These are phyloP conservation scores for Formicarius rufipectus DNA, from an alignment of 2,113 vertebrate species.

Conservation along the genomic window DNA sequence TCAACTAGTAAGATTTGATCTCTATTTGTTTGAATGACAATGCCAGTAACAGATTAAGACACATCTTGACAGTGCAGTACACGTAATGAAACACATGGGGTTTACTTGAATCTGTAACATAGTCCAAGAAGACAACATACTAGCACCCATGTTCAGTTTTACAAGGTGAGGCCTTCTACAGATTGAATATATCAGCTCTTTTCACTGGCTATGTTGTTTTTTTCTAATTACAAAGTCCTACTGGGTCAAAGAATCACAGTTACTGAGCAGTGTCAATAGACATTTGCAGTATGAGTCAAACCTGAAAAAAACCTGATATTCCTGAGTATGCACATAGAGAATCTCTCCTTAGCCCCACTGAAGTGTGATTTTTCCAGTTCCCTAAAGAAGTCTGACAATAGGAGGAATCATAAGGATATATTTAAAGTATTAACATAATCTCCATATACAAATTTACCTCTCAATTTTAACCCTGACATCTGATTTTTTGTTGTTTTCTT, in stretches of 20 bases:
- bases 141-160: neutral
- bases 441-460: neutral
- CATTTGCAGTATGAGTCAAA: neutral
- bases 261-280: neutral
- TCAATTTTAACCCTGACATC: neutral
- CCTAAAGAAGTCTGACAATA: neutral
- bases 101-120: neutral
- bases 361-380: neutral
- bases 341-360: neutral
- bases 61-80: neutral
- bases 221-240: neutral
- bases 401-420: neutral
- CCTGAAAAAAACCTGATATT: neutral
- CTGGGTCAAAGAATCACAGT: neutral
- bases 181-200: neutral
- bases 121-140: neutral
- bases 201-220: neutral
- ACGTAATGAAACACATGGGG: fast-evolving
- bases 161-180: neutral
- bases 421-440: neutral
- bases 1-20: neutral
- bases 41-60: neutral
- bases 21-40: neutral
- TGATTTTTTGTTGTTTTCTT: neutral
- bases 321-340: neutral